Percentiles rank a stretch among this genome's conserved stretches.
These are phyloP conservation scores for Bursaphelenchus mucronatus DNA, from an alignment of 1,140 invertebrate species.

Conservation along the genomic window DNA sequence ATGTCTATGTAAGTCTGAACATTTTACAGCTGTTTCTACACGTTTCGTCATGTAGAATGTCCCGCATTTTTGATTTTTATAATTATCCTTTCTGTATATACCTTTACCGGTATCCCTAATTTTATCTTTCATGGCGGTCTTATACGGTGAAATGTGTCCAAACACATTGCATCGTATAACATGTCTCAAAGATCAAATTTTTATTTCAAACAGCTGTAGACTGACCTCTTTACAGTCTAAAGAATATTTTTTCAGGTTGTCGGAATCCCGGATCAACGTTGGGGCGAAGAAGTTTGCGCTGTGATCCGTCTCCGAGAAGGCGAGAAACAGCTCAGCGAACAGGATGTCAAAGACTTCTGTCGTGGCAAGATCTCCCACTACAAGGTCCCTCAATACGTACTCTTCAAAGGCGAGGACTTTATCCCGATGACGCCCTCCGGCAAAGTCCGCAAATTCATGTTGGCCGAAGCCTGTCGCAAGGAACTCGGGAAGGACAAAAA, in stretches of 20 bases:
- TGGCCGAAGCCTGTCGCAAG: neutral
- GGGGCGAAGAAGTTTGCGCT: constrained; percentile 79
- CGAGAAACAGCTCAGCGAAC: constrained; percentile 27
- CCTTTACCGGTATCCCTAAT: too few species aligned
- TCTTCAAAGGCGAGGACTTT: neutral
- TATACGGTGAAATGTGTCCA: too few species aligned
- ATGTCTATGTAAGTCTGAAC: too few species aligned
- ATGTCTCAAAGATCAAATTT: too few species aligned
- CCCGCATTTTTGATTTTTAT: too few species aligned
- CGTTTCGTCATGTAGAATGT: too few species aligned
- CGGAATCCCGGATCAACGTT: constrained; percentile 72
- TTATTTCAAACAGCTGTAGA: too few species aligned
- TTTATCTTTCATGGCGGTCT: too few species aligned
- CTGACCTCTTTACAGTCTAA: neutral
- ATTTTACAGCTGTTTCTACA: too few species aligned
- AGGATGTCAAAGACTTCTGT: neutral
- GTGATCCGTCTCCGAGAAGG: constrained; percentile 67
- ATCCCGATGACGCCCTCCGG: constrained; percentile 15
- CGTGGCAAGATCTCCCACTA: constrained; percentile 10
- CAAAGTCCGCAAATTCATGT: constrained; percentile 12
- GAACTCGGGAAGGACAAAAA: neutral
- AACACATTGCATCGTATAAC: too few species aligned
- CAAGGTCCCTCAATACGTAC: constrained; percentile 17
- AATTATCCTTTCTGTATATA: too few species aligned
- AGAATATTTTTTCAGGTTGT: constrained; percentile 64